phyloP scores from a whole-genome alignment of 1,140 invertebrate species.

The Tetramorium parvispinum region DNA sequence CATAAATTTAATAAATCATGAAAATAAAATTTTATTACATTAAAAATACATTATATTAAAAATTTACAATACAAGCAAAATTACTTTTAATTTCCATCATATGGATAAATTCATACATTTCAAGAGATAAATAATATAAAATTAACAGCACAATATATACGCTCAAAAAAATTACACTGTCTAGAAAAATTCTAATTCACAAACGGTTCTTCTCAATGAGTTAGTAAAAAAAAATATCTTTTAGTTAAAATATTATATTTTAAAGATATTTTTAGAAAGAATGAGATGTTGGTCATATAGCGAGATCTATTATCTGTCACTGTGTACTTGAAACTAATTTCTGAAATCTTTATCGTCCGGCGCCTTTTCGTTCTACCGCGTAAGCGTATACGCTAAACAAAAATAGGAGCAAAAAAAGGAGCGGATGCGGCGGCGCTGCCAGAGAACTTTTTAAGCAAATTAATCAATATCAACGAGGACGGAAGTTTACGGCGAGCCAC shows the following conservation, averaged over 20 bases:
- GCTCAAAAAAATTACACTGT: not conserved
- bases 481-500: conserved; percentile 73
- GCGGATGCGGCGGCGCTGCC: conserved; percentile 48
- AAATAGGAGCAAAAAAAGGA: conserved; percentile 50
- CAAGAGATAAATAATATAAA: not conserved
- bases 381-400: conserved; percentile 33
- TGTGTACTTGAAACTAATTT: conserved; percentile 48
- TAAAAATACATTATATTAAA: not conserved
- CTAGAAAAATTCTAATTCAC: not conserved
- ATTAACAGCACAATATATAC: not conserved
- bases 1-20: not conserved
- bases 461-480: conserved; percentile 79
- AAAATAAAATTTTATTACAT: not conserved
- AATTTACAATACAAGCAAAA: not conserved
- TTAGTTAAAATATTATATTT: not conserved
- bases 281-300: not conserved
- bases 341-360: conserved; percentile 49
- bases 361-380: conserved; percentile 5
- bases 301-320: not conserved
- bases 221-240: not conserved
- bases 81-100: not conserved
- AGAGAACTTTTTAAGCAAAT: conserved; percentile 79
- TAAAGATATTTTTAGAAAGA: not conserved
- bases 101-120: not conserved
- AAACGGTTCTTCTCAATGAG: not conserved